Conservation (phyloP, 2,113 vertebrate genomes). For the Camelus bactrianus region DNA sequence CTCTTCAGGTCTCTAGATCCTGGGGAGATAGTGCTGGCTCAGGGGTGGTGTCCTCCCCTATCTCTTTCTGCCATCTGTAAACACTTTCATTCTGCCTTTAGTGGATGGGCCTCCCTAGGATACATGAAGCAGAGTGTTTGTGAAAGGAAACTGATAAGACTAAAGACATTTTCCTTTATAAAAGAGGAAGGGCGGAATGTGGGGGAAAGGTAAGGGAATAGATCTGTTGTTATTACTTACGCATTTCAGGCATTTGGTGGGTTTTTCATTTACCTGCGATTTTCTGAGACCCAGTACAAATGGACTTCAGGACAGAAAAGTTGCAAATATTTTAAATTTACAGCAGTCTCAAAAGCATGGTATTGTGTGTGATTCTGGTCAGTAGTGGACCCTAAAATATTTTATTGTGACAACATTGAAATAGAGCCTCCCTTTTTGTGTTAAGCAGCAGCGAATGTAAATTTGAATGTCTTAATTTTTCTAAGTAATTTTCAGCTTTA, state of each 20-base stretch:
- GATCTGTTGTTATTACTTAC: slow-evolving; percentile 6
- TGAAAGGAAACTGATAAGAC: slow-evolving; percentile 70
- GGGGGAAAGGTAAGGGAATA: slow-evolving; percentile 41
- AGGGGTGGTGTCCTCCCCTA: slow-evolving; percentile 34
- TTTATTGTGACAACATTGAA: neutral
- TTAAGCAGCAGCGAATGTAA: neutral
- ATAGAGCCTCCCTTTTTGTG: neutral
- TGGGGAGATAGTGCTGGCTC: slow-evolving; percentile 57
- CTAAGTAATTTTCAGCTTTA: slow-evolving; percentile 29
- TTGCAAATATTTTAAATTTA: slow-evolving; percentile 36
- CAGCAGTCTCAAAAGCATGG: neutral
- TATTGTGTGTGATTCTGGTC: neutral
- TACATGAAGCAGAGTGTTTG: slow-evolving; percentile 71
- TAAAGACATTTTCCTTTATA: slow-evolving; percentile 66
- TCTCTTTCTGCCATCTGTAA: slow-evolving; percentile 79
- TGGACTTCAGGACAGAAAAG: slow-evolving; percentile 40
- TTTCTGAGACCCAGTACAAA: slow-evolving; percentile 8
- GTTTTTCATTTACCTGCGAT: slow-evolving; percentile 42
- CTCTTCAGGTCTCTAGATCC: slow-evolving; percentile 74
- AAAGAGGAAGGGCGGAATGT: slow-evolving; percentile 59
- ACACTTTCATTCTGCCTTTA: slow-evolving; percentile 76
- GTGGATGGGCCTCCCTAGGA: slow-evolving; percentile 72
- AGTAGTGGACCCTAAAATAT: neutral
- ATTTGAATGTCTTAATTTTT: slow-evolving; percentile 19
- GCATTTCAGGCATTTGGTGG: neutral